Base-by-base conservation (phyloP, 1,140 invertebrate genomes). In the Pentalonia nigronervosa region DNA sequence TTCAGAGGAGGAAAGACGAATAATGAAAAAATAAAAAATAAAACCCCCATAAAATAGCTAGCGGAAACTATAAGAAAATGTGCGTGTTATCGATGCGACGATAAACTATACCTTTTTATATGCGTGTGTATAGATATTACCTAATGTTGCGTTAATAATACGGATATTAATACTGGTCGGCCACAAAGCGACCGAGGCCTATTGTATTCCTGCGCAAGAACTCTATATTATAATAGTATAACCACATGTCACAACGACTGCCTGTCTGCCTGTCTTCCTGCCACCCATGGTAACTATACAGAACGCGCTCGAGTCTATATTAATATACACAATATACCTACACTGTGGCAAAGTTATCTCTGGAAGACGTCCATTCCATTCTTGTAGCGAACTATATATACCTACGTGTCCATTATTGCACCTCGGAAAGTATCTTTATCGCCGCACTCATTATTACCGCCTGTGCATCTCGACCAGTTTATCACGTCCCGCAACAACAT, bases 91-190 rank as follows among this genome's bases (percentile, higher is more conserved):
- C 83, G 36, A 41, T 17, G 21, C 41, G 23, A 30, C 36, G 83
- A 86, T 86, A 86, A 86, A 83, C 9, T 83, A 86, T 45, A 84
- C 83, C 83, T 86, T 45, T 86, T 86, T 86, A 45, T 45, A 41
- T 11, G 17, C 30, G 30, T n/a, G 30, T n/a, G 60, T 76, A 76
- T 76, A 76, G 60, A 76, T 47, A 86, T 47, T 47, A 48, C 30
- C n/a, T 86, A 86, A 86, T 86, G 41, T 86, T n/a, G 84, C 45
- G 84, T 86, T 41, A 45, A 86, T 86, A 86, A 47, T n/a, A n/a
- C 41, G 84, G 25, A 86, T 86, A 86, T 47, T 86, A 47, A 47
- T 86, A 86, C 23, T 86, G 36, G 25, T 2, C 45, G 6, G 45
- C 11, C 25, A 47, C 84, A 86, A 47, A 86, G 25, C 84, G 41